A percentile compares a stretch with the other conserved stretches of the same genome.
Conservation (phyloP, 2,113 vertebrate species). For the Onychostoma macrolepis region DNA sequence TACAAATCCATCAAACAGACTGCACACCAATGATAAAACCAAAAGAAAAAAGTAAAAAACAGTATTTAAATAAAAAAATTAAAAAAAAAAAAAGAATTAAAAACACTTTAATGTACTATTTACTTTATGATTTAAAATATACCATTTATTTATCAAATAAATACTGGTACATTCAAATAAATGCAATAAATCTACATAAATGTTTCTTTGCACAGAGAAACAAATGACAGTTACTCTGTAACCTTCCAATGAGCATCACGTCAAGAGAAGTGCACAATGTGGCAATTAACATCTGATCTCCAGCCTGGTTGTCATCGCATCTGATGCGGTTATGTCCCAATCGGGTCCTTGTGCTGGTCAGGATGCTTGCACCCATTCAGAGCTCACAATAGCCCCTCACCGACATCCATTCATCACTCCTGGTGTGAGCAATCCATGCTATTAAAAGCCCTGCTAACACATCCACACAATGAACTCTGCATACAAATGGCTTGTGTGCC, state of each 20-base stretch:
- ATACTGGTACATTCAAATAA: too few species aligned
- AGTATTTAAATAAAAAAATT: too few species aligned
- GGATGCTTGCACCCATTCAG: slow-evolving; percentile 57
- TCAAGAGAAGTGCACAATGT: not conserved
- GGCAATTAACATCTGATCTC: slow-evolving; percentile 19
- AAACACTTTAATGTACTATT: too few species aligned
- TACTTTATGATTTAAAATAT: too few species aligned
- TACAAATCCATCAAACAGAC: too few species aligned
- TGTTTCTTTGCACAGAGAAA: not conserved
- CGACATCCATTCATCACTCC: slow-evolving; percentile 56
- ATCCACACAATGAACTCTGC: slow-evolving; percentile 54
- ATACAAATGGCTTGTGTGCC: slow-evolving; percentile 60
- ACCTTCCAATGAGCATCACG: not conserved
- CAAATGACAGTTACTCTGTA: not conserved
- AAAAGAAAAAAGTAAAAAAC: too few species aligned
- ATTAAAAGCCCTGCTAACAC: slow-evolving; percentile 52
- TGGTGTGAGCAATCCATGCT: slow-evolving; percentile 33
- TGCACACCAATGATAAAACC: too few species aligned
- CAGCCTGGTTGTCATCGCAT: not conserved
- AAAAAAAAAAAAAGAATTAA: too few species aligned
- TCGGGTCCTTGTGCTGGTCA: slow-evolving; percentile 34
- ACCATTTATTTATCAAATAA: too few species aligned
- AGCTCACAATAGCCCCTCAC: slow-evolving; percentile 61
- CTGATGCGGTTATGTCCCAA: not conserved
- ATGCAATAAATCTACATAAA: too few species aligned